Evolutionary conservation across 2,888 invertebrate species (phyloP).

Genomic region (Papilio gigon): DNA sequence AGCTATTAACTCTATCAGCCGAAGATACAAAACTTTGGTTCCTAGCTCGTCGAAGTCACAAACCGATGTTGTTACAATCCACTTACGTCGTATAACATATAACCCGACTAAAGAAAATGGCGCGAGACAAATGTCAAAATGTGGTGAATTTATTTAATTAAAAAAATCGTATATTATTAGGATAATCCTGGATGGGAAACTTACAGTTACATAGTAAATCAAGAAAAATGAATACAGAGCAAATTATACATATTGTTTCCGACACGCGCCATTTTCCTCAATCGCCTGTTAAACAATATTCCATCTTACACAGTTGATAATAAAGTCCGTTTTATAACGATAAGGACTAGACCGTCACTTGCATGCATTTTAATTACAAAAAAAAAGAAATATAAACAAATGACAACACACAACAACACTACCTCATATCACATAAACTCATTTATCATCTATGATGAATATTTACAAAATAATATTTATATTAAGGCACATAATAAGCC

Average conservation of each 20-base stretch:
- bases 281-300: slow-evolving; percentile 49
- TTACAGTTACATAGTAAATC: background rate
- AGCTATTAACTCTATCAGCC: slow-evolving; percentile 64
- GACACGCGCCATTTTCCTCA: slow-evolving; percentile 50
- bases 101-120: slow-evolving; percentile 5
- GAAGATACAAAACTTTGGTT: slow-evolving; percentile 80
- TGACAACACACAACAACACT: slow-evolving; percentile 60
- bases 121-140: slow-evolving; percentile 2
- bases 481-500: slow-evolving; percentile 72
- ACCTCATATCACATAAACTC: slow-evolving; percentile 64
- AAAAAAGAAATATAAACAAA: slow-evolving; percentile 51
- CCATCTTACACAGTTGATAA: slow-evolving; percentile 38
- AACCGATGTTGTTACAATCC: slow-evolving; percentile 50
- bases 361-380: slow-evolving; percentile 55
- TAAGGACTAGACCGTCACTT: slow-evolving; percentile 71
- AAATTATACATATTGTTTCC: too few relatives aligned
- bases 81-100: background rate
- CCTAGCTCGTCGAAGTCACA: slow-evolving; percentile 69
- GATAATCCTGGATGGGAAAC: background rate
- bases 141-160: background rate
- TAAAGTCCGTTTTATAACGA: slow-evolving; percentile 55
- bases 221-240: background rate
- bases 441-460: slow-evolving; percentile 74
- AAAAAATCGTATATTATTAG: background rate
- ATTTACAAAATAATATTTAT: slow-evolving; percentile 60